phyloP scores from a whole-genome alignment of 2,113 vertebrate genomes.

The Rhinichthys klamathensis region DNA sequence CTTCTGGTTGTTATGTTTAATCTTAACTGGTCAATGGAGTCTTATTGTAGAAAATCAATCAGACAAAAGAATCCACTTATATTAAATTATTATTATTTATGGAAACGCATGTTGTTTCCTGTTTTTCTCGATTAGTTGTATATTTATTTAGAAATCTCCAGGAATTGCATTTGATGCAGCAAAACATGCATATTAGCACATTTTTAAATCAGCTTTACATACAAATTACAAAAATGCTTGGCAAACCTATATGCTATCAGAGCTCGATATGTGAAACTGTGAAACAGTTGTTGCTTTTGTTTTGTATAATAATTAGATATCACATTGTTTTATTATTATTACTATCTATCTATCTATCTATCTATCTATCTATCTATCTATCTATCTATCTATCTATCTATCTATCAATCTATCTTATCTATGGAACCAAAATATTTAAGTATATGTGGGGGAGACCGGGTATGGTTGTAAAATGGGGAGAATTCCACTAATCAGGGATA shows the following conservation, averaged over 20 bases:
- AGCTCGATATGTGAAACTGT: too few species aligned
- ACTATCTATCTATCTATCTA: too few species aligned
- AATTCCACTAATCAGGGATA: too few species aligned
- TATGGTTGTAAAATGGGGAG: too few species aligned
- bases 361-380: too few species aligned
- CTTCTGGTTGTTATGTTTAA: conserved; percentile 72
- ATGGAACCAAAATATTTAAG: neutral
- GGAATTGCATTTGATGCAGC: neutral
- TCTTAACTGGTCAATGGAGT: conserved; percentile 71
- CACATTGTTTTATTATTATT: too few species aligned
- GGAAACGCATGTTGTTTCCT: neutral
- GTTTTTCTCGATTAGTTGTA: neutral
- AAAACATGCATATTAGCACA: neutral
- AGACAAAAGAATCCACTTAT: conserved; percentile 21
- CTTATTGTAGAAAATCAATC: neutral
- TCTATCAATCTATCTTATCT: too few species aligned
- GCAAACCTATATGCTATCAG: neutral
- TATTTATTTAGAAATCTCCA: neutral
- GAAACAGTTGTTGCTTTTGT: neutral
- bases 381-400: too few species aligned
- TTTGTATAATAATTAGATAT: neutral
- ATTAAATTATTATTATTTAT: neutral
- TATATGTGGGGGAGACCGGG: too few species aligned
- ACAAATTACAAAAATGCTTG: neutral
- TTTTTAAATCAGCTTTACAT: neutral